These are phyloP conservation scores for Pelodiscus sinensis DNA, from an alignment of 2,113 vertebrate species.

Conservation along the genomic window DNA sequence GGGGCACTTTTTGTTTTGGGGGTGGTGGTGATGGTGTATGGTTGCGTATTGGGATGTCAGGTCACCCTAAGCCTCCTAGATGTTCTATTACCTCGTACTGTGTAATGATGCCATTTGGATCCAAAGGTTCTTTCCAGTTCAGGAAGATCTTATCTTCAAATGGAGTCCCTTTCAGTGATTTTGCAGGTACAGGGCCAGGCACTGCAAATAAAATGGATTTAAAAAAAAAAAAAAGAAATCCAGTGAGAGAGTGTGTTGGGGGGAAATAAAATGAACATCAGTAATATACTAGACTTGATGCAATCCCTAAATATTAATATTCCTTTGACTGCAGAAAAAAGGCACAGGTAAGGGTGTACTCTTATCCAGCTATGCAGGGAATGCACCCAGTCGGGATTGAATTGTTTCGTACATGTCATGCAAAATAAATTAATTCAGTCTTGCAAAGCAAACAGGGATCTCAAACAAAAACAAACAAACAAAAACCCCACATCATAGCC, in stretches of 20 bases:
- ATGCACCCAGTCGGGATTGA: constrained; percentile 49
- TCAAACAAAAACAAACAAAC: neutral
- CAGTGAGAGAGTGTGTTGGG: neutral
- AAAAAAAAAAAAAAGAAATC: constrained; percentile 14
- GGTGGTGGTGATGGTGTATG: neutral
- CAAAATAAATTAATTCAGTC: constrained; percentile 51
- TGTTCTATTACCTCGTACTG: constrained; percentile 91
- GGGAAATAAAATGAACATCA: neutral
- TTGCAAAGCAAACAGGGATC: neutral
- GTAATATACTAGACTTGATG: neutral
- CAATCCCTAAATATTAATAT: constrained; percentile 1
- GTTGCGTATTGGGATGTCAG: neutral
- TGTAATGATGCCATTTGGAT: constrained; percentile 97
- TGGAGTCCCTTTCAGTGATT: constrained; percentile 93
- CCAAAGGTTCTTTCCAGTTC: constrained; percentile 95
- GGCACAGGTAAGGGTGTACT: constrained; percentile 51
- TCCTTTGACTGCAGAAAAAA: constrained; percentile 22
- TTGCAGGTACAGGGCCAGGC: constrained; percentile 91
- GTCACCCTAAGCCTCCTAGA: neutral
- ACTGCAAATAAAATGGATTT: constrained; percentile 79
- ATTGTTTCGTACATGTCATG: constrained; percentile 38
- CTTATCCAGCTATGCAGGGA: constrained; percentile 20
- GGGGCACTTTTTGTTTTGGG: neutral
- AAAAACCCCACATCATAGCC: constrained; percentile 6
- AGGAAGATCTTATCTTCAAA: constrained; percentile 97